Evolutionary conservation across 2,888 invertebrate species (phyloP), one percentile per base, ranked within the genome.

Genomic region (Electrophaes corylata): DNA sequence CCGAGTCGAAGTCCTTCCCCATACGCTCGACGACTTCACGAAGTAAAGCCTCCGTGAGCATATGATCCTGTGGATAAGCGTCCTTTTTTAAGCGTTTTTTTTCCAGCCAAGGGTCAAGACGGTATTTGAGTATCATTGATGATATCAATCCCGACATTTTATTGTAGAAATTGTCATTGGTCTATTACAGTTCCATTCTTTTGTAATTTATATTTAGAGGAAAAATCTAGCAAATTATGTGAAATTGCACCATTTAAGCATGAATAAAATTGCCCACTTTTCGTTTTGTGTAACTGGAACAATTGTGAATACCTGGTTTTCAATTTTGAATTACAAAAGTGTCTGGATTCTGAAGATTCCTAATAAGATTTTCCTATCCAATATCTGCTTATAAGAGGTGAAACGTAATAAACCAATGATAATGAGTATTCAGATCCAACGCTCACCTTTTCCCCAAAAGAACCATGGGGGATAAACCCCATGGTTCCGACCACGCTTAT

Each of bases 1-100:
- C 92, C 53, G 95, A 95, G 60, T 92, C 93, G 71, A 96, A 92
- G 57, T 96, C 95, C 71, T 94, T 95, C 56, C 95, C 95, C 94
- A 96, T 95, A 59, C 95, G 94, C 77, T 95, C 95, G 47, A 96
- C 94, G 26, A 96, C 91, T 76, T 96, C 96, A 63, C 95, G 94
- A 57, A 97, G 91, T 62, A 96, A 90, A 57, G 94, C 93, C 75
- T 96, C 95, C 48, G 95, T 94, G 71, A 96, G 89, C 62, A 94
- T 92, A 73, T 93, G 94, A 66, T 95, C 94, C 91, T 95, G 73
- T 26, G 44, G 45, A 37, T 16, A 47, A 11, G 31, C 60, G 60
- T 39, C 50, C 60, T 60, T 18, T 35, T 45, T 43, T 46, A 46
- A 50, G 41, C 51, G 35, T 18, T 53, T 61, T 46, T 57, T 57